Percentiles rank a stretch among this genome's conserved stretches.
Evolutionary conservation across 92 coral and sea anemone species (phyloP).

Genomic region (Umimayanthus kanabou): DNA sequence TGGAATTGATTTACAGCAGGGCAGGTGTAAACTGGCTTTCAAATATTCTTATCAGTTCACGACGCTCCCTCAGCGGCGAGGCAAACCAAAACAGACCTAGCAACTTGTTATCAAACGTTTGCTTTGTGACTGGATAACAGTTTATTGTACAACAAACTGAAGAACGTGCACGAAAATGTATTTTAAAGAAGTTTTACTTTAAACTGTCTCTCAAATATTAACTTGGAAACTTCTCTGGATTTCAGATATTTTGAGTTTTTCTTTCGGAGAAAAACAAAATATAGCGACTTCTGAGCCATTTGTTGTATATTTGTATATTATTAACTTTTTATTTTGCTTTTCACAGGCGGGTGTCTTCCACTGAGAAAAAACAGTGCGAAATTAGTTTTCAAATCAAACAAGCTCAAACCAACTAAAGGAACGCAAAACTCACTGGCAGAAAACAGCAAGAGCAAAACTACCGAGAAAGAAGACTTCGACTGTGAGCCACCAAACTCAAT

Average conservation of each 20-base stretch:
- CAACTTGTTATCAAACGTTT: not conserved
- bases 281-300: not conserved
- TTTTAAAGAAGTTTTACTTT: not conserved
- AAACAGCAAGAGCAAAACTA: slow-evolving; percentile 10
- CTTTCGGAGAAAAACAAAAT: not conserved
- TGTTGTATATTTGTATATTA: not conserved
- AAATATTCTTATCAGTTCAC: not conserved
- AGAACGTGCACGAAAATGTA: not conserved
- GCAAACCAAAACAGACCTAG: no score
- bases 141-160: no score
- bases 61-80: not conserved
- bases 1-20: no score
- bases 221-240: not conserved
- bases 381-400: slow-evolving; percentile 36
- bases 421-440: not conserved
- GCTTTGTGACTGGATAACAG: not conserved
- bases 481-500: slow-evolving; percentile 64
- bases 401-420: slow-evolving; percentile 26
- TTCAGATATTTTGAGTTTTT: not conserved
- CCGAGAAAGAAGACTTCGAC: slow-evolving; percentile 4
- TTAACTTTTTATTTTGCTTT: not conserved
- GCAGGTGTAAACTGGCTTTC: not conserved
- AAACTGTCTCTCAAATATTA: not conserved
- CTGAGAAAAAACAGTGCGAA: slow-evolving; percentile 11
- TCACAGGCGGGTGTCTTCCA: slow-evolving; percentile 37